A percentile compares a stretch with the other conserved stretches of the same genome.
Conservation (phyloP, 2,888 invertebrate genomes). For the Invenusta paracnida region DNA sequence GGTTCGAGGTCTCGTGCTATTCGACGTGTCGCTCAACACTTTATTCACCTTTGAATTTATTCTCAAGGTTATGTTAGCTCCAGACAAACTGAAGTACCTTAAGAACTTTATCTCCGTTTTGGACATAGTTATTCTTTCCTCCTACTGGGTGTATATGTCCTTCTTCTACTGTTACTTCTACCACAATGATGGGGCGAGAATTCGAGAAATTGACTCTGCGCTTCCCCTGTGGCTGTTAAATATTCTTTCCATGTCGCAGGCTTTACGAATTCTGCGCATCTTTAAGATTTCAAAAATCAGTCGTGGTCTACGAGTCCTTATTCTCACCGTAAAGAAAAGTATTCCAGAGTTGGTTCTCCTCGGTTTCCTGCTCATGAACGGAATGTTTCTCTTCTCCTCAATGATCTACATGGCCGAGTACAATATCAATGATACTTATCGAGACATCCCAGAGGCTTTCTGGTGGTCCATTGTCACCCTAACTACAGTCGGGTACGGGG, state of each 20-base stretch:
- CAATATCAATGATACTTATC: conserved; percentile 47
- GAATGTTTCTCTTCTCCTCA: conserved; percentile 57
- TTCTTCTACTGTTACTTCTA: conserved; percentile 39
- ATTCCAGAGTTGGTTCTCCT: conserved; percentile 57
- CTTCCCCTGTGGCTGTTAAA: conserved; percentile 39
- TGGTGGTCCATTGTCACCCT: conserved; percentile 46
- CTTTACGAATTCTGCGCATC: conserved; percentile 42
- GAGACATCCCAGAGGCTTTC: conserved; percentile 44
- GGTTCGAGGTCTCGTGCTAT: conserved; percentile 48
- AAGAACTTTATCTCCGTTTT: conserved; percentile 40
- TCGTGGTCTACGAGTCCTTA: conserved; percentile 55
- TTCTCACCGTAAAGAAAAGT: conserved; percentile 56
- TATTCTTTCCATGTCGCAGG: conserved; percentile 44
- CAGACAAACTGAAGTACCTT: conserved; percentile 43
- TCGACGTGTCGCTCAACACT: conserved; percentile 53
- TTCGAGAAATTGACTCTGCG: not conserved
- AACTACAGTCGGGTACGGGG: conserved; percentile 45
- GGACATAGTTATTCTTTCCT: conserved; percentile 43
- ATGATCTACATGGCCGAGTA: conserved; percentile 56
- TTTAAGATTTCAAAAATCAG: conserved; percentile 47
- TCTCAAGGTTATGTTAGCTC: conserved; percentile 44
- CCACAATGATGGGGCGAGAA: not conserved
- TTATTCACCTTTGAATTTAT: conserved; percentile 57
- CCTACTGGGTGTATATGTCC: conserved; percentile 43
- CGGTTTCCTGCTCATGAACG: conserved; percentile 55